Conservation (phyloP, 2,113 vertebrate species). For the Sebastes fasciatus region DNA sequence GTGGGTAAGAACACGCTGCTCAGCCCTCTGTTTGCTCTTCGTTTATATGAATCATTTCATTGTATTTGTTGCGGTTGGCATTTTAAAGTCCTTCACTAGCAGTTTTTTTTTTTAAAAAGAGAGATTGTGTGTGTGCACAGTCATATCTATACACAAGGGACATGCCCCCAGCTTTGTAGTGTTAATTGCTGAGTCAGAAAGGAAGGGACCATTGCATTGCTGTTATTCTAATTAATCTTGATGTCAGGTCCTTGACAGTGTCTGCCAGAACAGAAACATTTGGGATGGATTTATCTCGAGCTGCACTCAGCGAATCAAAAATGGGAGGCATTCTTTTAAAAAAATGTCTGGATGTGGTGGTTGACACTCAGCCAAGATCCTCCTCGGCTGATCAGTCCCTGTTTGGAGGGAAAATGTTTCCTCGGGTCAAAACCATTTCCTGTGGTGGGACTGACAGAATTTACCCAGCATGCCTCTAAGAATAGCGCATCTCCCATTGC, state of each 20-base stretch:
- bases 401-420: constrained; percentile 77
- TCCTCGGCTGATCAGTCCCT: constrained; percentile 66
- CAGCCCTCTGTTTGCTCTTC: constrained; percentile 39
- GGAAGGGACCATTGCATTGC: constrained; percentile 1
- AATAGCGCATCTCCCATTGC: constrained; percentile 42
- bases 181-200: constrained; percentile 33
- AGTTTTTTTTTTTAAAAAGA: constrained; percentile 44
- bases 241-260: constrained; percentile 34
- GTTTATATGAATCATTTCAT: constrained; percentile 66
- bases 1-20: constrained; percentile 90
- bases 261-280: constrained; percentile 55
- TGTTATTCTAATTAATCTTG: constrained; percentile 9
- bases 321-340: constrained; percentile 58
- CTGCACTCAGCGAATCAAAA: constrained; percentile 41
- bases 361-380: constrained; percentile 70
- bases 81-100: constrained; percentile 45
- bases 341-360: constrained; percentile 68
- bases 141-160: constrained; percentile 43
- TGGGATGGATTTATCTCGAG: constrained; percentile 44
- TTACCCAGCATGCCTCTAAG: constrained; percentile 53
- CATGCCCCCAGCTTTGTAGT: constrained; percentile 28
- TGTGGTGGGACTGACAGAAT: constrained; percentile 67
- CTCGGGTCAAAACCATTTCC: constrained; percentile 80
- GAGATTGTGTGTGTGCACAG: constrained; percentile 1
- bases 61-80: constrained; percentile 58